Evolutionary conservation across 2,113 vertebrate genomes (phyloP).

Genomic region (Anguilla rostrata): DNA sequence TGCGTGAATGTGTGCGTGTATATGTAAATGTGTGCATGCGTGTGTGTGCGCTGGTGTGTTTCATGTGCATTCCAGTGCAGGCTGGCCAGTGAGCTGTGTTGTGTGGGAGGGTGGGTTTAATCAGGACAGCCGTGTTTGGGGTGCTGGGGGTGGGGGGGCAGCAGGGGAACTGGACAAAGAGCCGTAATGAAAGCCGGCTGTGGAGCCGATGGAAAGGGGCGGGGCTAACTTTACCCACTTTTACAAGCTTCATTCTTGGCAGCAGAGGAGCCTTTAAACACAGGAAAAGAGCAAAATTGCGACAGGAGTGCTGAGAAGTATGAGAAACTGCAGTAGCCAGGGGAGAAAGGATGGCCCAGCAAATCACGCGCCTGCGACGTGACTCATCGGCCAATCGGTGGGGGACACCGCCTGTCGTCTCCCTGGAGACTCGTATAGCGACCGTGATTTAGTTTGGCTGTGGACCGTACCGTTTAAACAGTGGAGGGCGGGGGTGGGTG

Average conservation of each 20-base stretch:
- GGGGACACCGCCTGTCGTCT: background rate
- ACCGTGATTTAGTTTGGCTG: background rate
- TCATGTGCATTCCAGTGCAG: background rate
- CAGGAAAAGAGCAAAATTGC: background rate
- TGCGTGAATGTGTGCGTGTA: background rate
- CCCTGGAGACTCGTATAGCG: background rate
- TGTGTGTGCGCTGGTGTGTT: background rate
- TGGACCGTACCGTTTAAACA: conserved; percentile 33
- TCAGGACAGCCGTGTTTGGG: background rate
- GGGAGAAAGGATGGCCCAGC: background rate
- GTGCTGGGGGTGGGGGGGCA: background rate
- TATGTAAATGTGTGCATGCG: background rate
- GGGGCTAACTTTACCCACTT: background rate
- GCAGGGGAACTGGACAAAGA: conserved; percentile 36
- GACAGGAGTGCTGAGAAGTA: background rate
- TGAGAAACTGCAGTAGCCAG: background rate
- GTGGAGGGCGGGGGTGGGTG: conserved; percentile 25
- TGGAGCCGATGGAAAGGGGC: conserved; percentile 16
- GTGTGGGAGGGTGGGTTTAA: too few species aligned
- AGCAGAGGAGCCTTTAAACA: background rate
- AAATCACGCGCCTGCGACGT: background rate
- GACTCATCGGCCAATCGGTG: background rate
- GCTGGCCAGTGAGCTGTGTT: background rate
- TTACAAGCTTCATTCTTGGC: background rate
- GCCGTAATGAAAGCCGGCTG: conserved; percentile 62